phyloP scores from a whole-genome alignment of 1,140 invertebrate species.

The Zaprionus davidi region DNA sequence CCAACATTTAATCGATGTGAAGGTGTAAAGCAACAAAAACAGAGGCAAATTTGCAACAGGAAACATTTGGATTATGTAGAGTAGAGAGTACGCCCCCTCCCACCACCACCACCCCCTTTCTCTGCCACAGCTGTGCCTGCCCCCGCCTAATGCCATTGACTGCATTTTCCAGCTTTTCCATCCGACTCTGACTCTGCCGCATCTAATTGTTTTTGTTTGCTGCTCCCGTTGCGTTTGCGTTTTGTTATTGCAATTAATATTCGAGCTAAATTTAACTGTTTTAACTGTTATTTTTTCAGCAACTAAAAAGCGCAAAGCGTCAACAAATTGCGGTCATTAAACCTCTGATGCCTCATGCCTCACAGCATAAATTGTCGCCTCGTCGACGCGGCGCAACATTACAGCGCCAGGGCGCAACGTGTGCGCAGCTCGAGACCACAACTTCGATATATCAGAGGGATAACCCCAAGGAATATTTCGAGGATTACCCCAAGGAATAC shows the following conservation, averaged over 20 bases:
- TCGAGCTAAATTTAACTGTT: slow-evolving; percentile 53
- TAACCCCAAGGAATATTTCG: too few relatives aligned
- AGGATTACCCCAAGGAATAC: not conserved
- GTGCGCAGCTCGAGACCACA: slow-evolving; percentile 42
- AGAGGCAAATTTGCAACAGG: slow-evolving; percentile 44
- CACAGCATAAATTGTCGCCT: slow-evolving; percentile 69
- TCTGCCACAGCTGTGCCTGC: not conserved
- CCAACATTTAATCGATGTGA: slow-evolving; percentile 65
- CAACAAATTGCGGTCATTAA: slow-evolving; percentile 83
- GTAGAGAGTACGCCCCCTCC: not conserved
- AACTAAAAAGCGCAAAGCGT: slow-evolving; percentile 72
- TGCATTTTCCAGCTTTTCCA: slow-evolving; percentile 17
- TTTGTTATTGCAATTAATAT: slow-evolving; percentile 82
- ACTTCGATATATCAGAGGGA: not conserved
- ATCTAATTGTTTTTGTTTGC: slow-evolving; percentile 69
- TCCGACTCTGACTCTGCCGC: slow-evolving; percentile 54
- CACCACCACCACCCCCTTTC: not conserved
- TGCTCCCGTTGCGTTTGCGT: slow-evolving; percentile 42
- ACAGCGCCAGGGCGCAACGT: slow-evolving; percentile 46
- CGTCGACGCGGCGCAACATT: slow-evolving; percentile 42
- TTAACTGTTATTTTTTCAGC: slow-evolving; percentile 15
- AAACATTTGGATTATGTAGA: slow-evolving; percentile 31
- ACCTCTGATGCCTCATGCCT: slow-evolving; percentile 58
- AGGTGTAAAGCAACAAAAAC: slow-evolving; percentile 18
- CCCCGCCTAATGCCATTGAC: slow-evolving; percentile 38